These are phyloP conservation scores for Heliocidaris erythrogramma DNA, from an alignment of 35 echinoderm and acorn worm genomes.

Conservation along the genomic window DNA sequence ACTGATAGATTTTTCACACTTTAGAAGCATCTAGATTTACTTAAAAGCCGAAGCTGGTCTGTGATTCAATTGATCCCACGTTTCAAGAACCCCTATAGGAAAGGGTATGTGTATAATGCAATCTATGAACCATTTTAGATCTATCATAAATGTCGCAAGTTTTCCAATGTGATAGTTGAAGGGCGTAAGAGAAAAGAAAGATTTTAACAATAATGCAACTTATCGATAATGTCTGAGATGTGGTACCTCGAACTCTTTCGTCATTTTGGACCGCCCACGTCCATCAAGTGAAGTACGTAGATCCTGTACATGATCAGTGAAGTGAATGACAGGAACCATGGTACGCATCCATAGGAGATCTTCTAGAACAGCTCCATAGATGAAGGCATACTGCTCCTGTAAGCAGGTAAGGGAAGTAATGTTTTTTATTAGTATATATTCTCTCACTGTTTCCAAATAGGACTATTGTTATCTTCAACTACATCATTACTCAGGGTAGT, in stretches of 20 bases:
- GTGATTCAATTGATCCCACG: no score
- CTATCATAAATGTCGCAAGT: no score
- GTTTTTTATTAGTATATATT: no score
- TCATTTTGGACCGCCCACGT: not conserved
- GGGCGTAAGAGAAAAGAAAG: not conserved
- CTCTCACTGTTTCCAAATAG: no score
- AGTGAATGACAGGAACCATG: not conserved
- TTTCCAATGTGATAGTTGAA: not conserved
- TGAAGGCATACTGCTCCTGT: constrained; percentile 36
- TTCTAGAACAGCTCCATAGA: constrained; percentile 14
- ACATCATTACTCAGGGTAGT: no score
- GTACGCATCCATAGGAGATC: not conserved
- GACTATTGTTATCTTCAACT: no score
- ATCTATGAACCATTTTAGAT: no score
- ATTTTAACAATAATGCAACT: not conserved
- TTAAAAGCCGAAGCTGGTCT: no score
- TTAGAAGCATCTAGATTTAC: not conserved
- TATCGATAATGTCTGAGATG: not conserved
- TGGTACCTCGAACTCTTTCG: not conserved
- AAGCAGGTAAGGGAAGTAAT: not conserved
- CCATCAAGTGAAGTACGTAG: no score
- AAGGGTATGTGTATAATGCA: not conserved
- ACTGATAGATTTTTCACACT: no score
- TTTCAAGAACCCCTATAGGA: not conserved
- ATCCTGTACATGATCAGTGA: not conserved